Percentiles rank a stretch among this genome's conserved stretches.
Conservation (phyloP, 2,113 vertebrate species). For the Neodon shergylaensis region DNA sequence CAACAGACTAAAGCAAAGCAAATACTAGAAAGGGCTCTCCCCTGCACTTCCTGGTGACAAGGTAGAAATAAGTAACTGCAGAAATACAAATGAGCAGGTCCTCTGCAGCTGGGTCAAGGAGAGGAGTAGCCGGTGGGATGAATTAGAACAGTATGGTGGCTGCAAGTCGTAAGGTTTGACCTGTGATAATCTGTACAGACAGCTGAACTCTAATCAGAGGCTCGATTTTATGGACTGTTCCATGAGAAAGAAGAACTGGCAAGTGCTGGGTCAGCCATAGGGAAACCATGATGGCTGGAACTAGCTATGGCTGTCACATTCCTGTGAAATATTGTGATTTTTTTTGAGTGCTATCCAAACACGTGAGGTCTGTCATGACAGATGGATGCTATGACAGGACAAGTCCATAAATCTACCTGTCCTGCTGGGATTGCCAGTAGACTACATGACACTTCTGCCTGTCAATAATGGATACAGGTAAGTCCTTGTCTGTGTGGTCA, state of each 20-base stretch:
- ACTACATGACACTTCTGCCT: neutral
- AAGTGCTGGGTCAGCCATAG: neutral
- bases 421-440: neutral
- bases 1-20: neutral
- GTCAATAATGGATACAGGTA: neutral
- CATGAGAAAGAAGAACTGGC: neutral
- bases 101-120: neutral
- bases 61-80: neutral
- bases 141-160: neutral
- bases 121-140: no score
- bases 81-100: neutral
- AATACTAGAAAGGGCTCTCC: neutral
- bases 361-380: neutral
- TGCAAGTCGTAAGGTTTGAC: no score
- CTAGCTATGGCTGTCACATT: neutral
- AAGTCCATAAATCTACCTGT: neutral
- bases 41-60: neutral
- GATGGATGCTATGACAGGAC: neutral
- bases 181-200: no score
- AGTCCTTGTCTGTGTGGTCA: neutral
- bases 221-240: neutral
- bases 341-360: neutral
- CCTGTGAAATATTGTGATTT: neutral
- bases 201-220: neutral
- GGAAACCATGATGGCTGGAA: neutral